Evolutionary conservation across 2,113 vertebrate species (phyloP), one percentile per base, ranked within the genome.

Genomic region (Dasyornis broadbenti): DNA sequence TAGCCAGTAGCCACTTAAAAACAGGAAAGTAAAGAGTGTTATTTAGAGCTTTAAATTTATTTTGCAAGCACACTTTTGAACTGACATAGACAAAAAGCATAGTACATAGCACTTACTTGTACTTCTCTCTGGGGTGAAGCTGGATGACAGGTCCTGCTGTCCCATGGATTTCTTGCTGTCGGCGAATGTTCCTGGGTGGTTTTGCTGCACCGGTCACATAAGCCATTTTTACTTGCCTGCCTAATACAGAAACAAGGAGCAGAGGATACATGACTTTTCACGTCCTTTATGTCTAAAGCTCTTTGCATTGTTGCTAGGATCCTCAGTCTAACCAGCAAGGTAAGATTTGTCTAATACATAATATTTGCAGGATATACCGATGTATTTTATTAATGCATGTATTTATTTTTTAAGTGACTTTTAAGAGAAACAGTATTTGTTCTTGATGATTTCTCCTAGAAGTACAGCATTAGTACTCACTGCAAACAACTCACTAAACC

Each of bases 161-260:
- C 42, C 98, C 97, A 42, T 98, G 95, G 64, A 98, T 97, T 95
- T 98, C 98, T 91, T 99, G 98, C 92, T 57, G 76, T 68, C 97
- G 97, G 57, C 97, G 97, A 81, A 98, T 82, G 39, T 96, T 94
- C 92, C 98, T 98, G 30, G 98, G 98, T 75, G 98, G 98, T 96
- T 98, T 99, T 92, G 98, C 98, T 95, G 97, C 97, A 60, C 97
- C 95, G 44, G 98, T 97, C 86, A 99, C 78, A 71, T 98, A 99
- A 52, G 98, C 98, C 98, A 99, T 97, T 97, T 99, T 99, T 92
- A 98, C 98, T 97, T 98, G 98, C 52, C 98, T 97, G 40, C 98
- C 99, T 99, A 94, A 90, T 15, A 49, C 5, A 91, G 31, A 81
- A 77, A 17, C 11, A 93, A 80, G 37, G 4, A 82, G 16, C 28